These are phyloP conservation scores for Manis javanica DNA, from an alignment of 2,797 vertebrate species.

Conservation along the genomic window DNA sequence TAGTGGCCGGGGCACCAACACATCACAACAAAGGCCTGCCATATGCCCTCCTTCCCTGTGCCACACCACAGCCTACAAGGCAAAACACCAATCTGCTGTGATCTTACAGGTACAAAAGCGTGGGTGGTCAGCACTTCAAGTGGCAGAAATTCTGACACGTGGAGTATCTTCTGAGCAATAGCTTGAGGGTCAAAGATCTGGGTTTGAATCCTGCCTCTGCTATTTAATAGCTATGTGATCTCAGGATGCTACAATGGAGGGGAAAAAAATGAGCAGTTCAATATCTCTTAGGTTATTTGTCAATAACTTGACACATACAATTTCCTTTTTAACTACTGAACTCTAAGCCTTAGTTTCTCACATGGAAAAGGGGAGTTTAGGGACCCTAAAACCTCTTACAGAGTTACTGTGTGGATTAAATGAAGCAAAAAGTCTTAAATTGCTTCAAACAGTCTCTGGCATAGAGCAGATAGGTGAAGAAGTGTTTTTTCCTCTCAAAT, in stretches of 20 bases:
- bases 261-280: neutral
- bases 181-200: neutral
- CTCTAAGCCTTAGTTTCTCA: neutral
- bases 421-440: conserved; percentile 4
- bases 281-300: neutral
- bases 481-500: neutral
- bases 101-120: neutral
- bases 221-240: neutral
- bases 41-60: neutral
- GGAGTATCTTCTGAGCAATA: neutral
- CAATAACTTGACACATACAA: neutral
- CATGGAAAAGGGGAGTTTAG: neutral
- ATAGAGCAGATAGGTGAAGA: neutral
- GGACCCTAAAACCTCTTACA: neutral
- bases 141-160: neutral
- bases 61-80: too few relatives aligned
- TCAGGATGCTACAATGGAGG: neutral
- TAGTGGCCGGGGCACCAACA: neutral
- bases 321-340: conserved; percentile 40
- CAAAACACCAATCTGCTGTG: neutral
- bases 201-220: neutral
- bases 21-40: neutral
- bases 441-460: neutral
- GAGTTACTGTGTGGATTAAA: neutral
- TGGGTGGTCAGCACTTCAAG: too few relatives aligned